Conservation (phyloP, 2,888 invertebrate species). For the Heliconius charithonia region DNA sequence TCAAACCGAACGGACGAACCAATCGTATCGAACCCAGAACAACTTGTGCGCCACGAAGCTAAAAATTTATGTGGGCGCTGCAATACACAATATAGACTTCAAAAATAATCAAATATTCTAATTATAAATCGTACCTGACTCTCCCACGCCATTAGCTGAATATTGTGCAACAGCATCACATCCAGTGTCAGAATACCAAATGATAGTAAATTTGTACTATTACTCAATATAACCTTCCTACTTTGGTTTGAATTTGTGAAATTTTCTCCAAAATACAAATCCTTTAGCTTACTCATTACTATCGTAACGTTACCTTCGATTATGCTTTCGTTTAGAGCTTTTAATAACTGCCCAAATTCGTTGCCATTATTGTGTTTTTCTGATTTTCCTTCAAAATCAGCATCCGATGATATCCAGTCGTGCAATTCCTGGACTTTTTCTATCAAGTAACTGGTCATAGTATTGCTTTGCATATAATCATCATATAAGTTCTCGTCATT, state of each 20-base stretch:
- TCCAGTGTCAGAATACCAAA: slow-evolving; percentile 84
- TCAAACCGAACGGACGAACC: too few relatives aligned
- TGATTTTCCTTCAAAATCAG: slow-evolving; percentile 62
- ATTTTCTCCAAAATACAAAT: slow-evolving; percentile 78
- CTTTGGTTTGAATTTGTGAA: slow-evolving; percentile 60
- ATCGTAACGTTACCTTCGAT: slow-evolving; percentile 77
- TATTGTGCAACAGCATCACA: slow-evolving; percentile 82
- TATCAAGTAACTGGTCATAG: slow-evolving; percentile 77
- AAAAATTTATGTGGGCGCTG: too few relatives aligned
- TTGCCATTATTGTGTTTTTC: slow-evolving; percentile 54
- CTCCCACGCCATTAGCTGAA: slow-evolving; percentile 83
- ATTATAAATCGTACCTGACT: slow-evolving; percentile 68
- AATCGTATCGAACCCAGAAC: too few relatives aligned
- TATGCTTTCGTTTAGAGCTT: slow-evolving; percentile 81
- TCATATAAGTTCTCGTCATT: slow-evolving; percentile 75
- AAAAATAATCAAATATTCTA: neutral
- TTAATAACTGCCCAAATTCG: slow-evolving; percentile 70
- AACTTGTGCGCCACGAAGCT: too few relatives aligned
- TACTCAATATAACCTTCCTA: slow-evolving; percentile 68
- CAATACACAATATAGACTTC: too few relatives aligned
- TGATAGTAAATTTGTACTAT: slow-evolving; percentile 78
- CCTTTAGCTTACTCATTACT: slow-evolving; percentile 78
- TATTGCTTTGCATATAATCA: slow-evolving; percentile 77
- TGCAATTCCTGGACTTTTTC: slow-evolving; percentile 81
- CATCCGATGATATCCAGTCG: slow-evolving; percentile 77